A percentile compares a stretch with the other conserved stretches of the same genome.
Evolutionary conservation across 2,113 vertebrate species (phyloP).

Genomic region (Colius striatus): DNA sequence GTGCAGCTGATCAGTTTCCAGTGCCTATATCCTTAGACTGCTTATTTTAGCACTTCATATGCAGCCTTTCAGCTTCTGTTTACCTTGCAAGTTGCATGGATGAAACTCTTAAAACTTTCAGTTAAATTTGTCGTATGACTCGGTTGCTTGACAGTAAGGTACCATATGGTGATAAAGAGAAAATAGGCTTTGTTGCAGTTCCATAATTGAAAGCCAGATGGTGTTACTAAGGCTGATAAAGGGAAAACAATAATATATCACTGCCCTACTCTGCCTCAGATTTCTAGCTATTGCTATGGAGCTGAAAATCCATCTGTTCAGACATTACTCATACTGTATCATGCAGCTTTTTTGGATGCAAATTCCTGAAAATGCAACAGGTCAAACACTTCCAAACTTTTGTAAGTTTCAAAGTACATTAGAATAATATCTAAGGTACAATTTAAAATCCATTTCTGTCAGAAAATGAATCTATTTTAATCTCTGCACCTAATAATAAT

Average conservation of each 20-base stretch:
- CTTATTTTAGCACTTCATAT: not conserved
- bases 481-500: not conserved
- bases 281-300: constrained; percentile 33
- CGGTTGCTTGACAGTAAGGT: not conserved
- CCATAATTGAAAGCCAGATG: constrained; percentile 68
- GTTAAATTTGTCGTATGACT: constrained; percentile 27
- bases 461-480: not conserved
- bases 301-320: constrained; percentile 52
- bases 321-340: constrained; percentile 17
- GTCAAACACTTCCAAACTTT: not conserved
- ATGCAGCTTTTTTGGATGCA: not conserved
- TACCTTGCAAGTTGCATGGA: not conserved
- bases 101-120: constrained; percentile 11
- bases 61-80: not conserved
- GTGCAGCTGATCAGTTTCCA: not conserved
- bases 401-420: not conserved
- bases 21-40: not conserved
- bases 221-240: constrained; percentile 68
- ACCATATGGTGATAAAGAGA: constrained; percentile 64
- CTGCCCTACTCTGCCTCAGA: constrained; percentile 16
- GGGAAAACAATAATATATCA: constrained; percentile 42
- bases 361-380: not conserved
- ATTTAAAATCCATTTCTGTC: not conserved
- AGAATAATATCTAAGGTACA: not conserved
- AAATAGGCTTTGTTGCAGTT: constrained; percentile 70